These are phyloP conservation scores for Wasmannia auropunctata DNA, from an alignment of 1,140 invertebrate species.

Conservation along the genomic window DNA sequence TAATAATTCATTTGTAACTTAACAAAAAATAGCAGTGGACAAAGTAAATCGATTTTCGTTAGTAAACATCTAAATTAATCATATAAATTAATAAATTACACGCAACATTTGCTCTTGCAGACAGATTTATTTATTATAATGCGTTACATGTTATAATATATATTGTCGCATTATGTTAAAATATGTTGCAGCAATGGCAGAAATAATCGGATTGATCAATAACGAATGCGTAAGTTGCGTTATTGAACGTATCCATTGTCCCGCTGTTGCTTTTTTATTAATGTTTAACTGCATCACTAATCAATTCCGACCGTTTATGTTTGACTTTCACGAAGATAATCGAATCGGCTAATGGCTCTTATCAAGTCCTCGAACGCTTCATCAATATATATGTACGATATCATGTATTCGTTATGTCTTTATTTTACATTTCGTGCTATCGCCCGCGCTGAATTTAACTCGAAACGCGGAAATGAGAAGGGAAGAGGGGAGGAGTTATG, in stretches of 20 bases:
- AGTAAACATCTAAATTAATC: constrained; percentile 38
- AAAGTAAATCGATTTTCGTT: background rate
- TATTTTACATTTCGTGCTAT: background rate
- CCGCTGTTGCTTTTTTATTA: background rate
- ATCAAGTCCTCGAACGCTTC: background rate
- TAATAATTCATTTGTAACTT: constrained; percentile 18
- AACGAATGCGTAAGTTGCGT: constrained; percentile 42
- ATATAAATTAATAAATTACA: constrained; percentile 33
- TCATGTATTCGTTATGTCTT: constrained; percentile 3
- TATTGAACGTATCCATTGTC: constrained; percentile 9
- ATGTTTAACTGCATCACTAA: constrained; percentile 8
- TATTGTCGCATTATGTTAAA: constrained; percentile 14
- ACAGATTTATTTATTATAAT: constrained; percentile 26
- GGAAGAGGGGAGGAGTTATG: background rate
- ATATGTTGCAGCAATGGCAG: constrained; percentile 7
- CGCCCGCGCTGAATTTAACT: background rate
- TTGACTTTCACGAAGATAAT: constrained; percentile 1
- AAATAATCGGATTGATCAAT: constrained; percentile 36
- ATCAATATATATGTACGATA: background rate
- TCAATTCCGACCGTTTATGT: constrained; percentile 15
- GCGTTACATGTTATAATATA: constrained; percentile 1
- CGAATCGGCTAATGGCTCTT: background rate
- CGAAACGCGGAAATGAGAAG: constrained; percentile 9
- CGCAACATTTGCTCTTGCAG: constrained; percentile 28
- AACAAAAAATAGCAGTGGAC: background rate